These are phyloP conservation scores for Chrysolophus pictus DNA, from an alignment of 2,797 vertebrate genomes.

Conservation along the genomic window DNA sequence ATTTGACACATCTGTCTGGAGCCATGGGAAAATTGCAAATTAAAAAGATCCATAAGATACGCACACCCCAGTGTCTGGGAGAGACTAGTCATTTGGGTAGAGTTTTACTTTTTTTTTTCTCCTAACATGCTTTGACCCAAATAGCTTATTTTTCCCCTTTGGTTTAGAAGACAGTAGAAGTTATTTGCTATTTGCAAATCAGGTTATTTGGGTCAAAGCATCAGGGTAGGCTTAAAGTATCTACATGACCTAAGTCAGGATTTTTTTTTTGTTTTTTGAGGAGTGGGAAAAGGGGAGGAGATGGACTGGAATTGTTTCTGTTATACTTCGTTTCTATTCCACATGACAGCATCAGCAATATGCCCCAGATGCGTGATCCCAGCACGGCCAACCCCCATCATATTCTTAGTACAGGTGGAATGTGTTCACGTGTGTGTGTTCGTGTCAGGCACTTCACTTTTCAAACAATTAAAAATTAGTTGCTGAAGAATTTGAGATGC, in stretches of 20 bases:
- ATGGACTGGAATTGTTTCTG: neutral
- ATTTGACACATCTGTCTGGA: slow-evolving; percentile 69
- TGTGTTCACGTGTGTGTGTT: neutral
- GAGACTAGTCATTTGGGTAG: slow-evolving; percentile 60
- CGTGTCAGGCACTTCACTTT: neutral
- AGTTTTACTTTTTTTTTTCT: neutral
- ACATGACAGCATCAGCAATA: neutral
- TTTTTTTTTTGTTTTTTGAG: neutral
- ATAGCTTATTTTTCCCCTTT: slow-evolving; percentile 69
- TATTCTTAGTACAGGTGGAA: neutral
- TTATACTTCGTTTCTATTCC: slow-evolving; percentile 33
- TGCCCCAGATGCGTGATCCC: neutral
- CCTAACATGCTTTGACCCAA: slow-evolving; percentile 56
- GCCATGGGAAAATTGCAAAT: slow-evolving; percentile 71
- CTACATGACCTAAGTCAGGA: fast-evolving
- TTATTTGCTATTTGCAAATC: slow-evolving; percentile 72
- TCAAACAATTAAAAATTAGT: slow-evolving; percentile 30
- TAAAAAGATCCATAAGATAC: slow-evolving; percentile 65
- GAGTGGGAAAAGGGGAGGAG: neutral
- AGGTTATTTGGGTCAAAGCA: slow-evolving; percentile 72
- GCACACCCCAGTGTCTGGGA: slow-evolving; percentile 57
- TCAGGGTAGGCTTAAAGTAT: slow-evolving; percentile 14
- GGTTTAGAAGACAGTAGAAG: slow-evolving; percentile 52
- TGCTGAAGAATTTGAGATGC: neutral
- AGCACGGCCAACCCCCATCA: neutral